phyloP scores from a whole-genome alignment of 2,113 vertebrate species.

The Nibea albiflora region DNA sequence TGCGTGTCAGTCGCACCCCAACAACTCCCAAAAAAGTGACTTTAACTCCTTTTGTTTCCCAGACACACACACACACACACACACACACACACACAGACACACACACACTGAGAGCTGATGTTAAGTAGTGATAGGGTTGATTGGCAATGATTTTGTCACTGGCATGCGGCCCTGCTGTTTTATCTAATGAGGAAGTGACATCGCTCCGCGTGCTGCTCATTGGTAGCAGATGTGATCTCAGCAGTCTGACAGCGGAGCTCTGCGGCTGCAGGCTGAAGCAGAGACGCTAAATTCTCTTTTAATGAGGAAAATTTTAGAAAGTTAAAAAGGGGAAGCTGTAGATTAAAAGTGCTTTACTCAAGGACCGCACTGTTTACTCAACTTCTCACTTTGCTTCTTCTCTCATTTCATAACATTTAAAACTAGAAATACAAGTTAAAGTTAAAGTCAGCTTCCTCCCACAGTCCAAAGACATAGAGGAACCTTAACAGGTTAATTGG shows the following conservation, averaged over 20 bases:
- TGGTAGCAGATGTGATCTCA: constrained; percentile 20
- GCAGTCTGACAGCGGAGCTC: background rate
- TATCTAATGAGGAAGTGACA: constrained; percentile 25
- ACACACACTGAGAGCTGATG: background rate
- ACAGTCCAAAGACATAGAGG: too few species aligned
- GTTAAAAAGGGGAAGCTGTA: background rate
- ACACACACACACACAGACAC: constrained; percentile 10
- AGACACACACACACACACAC: constrained; percentile 19
- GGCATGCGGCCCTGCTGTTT: constrained; percentile 17
- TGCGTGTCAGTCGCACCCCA: background rate
- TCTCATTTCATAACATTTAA: background rate
- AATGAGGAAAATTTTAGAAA: background rate
- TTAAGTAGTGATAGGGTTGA: background rate
- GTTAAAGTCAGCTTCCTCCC: background rate
- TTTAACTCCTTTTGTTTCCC: constrained; percentile 8
- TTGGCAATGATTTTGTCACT: background rate
- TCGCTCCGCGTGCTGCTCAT: background rate
- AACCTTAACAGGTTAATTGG: too few species aligned
- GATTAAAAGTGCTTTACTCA: background rate
- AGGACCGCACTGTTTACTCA: too few species aligned
- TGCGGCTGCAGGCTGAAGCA: constrained; percentile 1
- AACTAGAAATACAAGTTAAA: background rate
- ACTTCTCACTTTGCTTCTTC: background rate
- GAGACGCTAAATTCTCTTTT: background rate
- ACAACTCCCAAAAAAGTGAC: background rate